phyloP scores from a whole-genome alignment of 2,888 invertebrate species.

The Cloeon dipterum region DNA sequence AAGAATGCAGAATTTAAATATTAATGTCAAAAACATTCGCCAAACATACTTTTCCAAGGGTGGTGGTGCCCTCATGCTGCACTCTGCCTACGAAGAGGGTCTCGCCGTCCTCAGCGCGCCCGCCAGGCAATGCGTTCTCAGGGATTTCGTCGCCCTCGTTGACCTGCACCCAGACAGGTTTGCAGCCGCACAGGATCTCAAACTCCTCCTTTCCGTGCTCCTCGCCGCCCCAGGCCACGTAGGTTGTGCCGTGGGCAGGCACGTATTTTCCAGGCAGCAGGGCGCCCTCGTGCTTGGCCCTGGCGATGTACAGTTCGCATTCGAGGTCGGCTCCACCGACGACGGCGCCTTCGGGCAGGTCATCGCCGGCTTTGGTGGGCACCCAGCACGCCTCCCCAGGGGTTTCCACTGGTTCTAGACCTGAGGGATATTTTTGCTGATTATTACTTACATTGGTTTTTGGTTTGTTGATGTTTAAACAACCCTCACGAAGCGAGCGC shows the following conservation, averaged over 20 bases:
- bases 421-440: too few species aligned
- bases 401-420: conserved; percentile 12
- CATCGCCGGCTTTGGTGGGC: conserved; percentile 31
- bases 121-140: conserved; percentile 37
- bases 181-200: conserved; percentile 25
- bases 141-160: conserved; percentile 35
- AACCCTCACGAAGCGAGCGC: too few species aligned
- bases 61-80: conserved; percentile 48
- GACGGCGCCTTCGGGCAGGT: conserved; percentile 50
- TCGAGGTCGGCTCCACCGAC: conserved; percentile 37
- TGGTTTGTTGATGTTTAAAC: too few species aligned
- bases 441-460: too few species aligned
- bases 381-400: conserved; percentile 37
- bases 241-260: conserved; percentile 42
- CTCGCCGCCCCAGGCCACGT: conserved; percentile 53
- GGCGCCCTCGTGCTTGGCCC: conserved; percentile 46
- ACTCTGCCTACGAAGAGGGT: conserved; percentile 56
- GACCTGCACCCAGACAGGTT: conserved; percentile 28
- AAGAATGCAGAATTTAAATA: too few species aligned
- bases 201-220: conserved; percentile 43
- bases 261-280: conserved; percentile 57
- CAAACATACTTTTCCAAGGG: conserved; percentile 48
- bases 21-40: too few species aligned
- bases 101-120: conserved; percentile 53
- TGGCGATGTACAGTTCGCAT: conserved; percentile 38